phyloP scores from a whole-genome alignment of 2,888 invertebrate genomes.

The Sinodicranocentrus sp. region DNA sequence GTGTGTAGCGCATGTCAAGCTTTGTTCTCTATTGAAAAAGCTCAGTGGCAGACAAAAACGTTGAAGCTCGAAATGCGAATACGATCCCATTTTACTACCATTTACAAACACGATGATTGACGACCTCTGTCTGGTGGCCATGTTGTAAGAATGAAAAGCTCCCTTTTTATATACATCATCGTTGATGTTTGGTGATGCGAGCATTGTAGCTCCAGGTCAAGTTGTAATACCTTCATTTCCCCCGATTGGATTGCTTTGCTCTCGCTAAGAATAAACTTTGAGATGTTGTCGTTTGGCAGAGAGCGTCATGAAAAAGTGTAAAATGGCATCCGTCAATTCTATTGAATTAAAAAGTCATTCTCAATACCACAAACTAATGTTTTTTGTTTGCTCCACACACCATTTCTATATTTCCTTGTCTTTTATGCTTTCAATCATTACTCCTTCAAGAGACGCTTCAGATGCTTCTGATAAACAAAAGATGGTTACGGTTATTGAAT shows the following conservation, averaged over 20 bases:
- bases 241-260: not conserved
- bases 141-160: conserved; percentile 19
- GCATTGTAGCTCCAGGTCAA: conserved; percentile 54
- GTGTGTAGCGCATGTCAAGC: conserved; percentile 52
- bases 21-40: conserved; percentile 43
- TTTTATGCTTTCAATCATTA: conserved; percentile 60
- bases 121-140: conserved; percentile 38
- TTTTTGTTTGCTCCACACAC: conserved; percentile 25
- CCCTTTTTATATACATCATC: not conserved
- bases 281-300: conserved; percentile 11
- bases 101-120: conserved; percentile 58
- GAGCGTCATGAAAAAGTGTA: conserved; percentile 39
- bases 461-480: conserved; percentile 50
- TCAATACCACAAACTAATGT: conserved; percentile 29
- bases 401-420: conserved; percentile 64
- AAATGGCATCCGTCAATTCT: conserved; percentile 38
- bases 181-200: not conserved
- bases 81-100: conserved; percentile 51
- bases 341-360: conserved; percentile 37
- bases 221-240: conserved; percentile 21
- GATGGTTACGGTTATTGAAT: conserved; percentile 42
- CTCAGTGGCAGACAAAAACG: conserved; percentile 45
- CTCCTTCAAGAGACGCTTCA: conserved; percentile 13
- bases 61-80: conserved; percentile 31
- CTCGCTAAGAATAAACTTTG: conserved; percentile 6